phyloP scores from a whole-genome alignment of 2,797 vertebrate species.

The Syncerus caffer region DNA sequence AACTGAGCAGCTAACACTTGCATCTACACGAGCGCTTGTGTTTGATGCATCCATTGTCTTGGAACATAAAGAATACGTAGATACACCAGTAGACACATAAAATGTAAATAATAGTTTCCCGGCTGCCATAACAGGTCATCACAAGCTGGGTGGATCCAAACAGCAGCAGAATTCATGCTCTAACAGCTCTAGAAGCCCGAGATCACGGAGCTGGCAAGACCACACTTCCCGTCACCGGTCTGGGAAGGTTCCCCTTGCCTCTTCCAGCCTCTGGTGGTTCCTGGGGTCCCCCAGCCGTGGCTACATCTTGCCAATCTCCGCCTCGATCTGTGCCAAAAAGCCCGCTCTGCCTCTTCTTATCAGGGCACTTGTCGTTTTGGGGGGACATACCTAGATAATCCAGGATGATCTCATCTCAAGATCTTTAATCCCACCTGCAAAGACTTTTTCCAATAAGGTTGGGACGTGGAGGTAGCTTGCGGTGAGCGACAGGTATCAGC shows the following conservation, averaged over 20 bases:
- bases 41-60: neutral
- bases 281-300: neutral
- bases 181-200: neutral
- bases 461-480: neutral
- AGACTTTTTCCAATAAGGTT: neutral
- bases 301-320: neutral
- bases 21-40: fast-evolving
- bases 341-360: neutral
- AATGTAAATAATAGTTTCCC: neutral
- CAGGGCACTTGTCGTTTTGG: neutral
- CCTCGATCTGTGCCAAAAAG: neutral
- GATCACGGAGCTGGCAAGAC: neutral
- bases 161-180: neutral
- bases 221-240: neutral
- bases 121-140: neutral
- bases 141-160: neutral
- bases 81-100: neutral
- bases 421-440: neutral
- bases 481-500: fast-evolving
- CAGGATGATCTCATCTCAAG: neutral
- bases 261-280: neutral
- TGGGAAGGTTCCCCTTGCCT: too few species aligned
- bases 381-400: neutral
- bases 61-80: neutral
- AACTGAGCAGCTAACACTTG: neutral